Conservation (phyloP, 92 coral and sea anemone species). For the Meandrina meandrites region DNA sequence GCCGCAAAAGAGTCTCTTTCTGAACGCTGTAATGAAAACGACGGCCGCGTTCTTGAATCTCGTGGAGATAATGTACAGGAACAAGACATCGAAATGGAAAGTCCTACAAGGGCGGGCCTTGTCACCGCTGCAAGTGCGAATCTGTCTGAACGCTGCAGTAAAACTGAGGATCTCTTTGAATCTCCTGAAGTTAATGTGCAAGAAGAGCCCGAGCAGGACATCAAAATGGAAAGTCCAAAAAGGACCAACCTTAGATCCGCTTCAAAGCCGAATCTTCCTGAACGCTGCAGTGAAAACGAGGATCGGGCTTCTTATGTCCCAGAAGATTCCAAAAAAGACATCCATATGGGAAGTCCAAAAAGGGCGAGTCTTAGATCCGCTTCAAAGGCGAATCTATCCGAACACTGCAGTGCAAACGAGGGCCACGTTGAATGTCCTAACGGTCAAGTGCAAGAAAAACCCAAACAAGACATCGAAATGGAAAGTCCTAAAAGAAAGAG, state of each 20-base stretch:
- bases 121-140: too few relatives aligned
- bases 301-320: neutral
- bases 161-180: too few relatives aligned
- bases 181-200: neutral
- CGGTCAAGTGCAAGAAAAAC: neutral
- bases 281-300: neutral
- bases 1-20: neutral
- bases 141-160: too few relatives aligned
- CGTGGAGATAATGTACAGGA: neutral
- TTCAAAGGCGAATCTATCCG: neutral
- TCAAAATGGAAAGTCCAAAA: neutral
- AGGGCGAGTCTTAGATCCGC: neutral
- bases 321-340: neutral
- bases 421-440: neutral
- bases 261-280: neutral
- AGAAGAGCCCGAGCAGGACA: neutral
- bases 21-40: neutral
- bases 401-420: neutral
- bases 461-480: neutral
- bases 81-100: constrained; percentile 6
- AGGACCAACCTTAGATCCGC: neutral
- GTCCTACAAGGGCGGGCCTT: constrained; percentile 8
- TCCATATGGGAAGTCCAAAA: neutral
- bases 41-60: neutral
- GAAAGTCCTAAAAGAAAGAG: constrained; percentile 7